Evolutionary conservation across 2,888 invertebrate species (phyloP).

Genomic region (Folsomia candida): DNA sequence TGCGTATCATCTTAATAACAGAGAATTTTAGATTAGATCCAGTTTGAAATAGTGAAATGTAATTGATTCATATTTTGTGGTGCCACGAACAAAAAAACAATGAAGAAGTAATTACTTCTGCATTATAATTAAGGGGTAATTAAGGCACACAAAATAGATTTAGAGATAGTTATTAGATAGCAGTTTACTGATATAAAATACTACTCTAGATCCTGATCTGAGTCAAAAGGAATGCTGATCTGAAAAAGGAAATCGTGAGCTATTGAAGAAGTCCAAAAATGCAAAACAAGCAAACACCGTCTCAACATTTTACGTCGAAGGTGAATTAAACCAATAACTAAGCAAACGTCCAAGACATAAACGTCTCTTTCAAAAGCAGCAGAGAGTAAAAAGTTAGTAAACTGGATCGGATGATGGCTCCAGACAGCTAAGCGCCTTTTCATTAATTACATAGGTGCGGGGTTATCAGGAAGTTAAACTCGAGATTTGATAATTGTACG

Average conservation of each 20-base stretch:
- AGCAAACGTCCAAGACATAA: background rate
- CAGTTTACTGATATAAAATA: no score
- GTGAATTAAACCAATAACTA: background rate
- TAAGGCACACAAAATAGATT: conserved; percentile 3
- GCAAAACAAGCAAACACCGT: background rate
- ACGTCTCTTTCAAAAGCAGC: conserved; percentile 9
- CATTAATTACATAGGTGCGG: conserved; percentile 47
- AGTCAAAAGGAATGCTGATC: conserved; percentile 24
- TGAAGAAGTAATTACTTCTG: conserved; percentile 11
- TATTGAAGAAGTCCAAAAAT: background rate
- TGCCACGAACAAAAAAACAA: conserved; percentile 21
- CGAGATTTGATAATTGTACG: conserved; percentile 43
- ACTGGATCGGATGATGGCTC: conserved; percentile 26
- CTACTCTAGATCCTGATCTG: conserved; percentile 17
- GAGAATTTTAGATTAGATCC: no score
- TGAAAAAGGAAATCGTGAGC: background rate
- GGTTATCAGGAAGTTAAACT: conserved; percentile 46
- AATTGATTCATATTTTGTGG: conserved; percentile 5
- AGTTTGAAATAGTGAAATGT: no score
- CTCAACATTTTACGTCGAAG: background rate
- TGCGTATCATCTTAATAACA: no score
- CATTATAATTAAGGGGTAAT: background rate
- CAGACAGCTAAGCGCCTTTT: conserved; percentile 28
- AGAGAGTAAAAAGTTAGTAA: conserved; percentile 16
- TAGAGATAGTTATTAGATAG: no score